Evolutionary conservation across 2,888 invertebrate genomes (phyloP), one percentile per base, ranked within the genome.

Genomic region (Rugalucina vietnamica): DNA sequence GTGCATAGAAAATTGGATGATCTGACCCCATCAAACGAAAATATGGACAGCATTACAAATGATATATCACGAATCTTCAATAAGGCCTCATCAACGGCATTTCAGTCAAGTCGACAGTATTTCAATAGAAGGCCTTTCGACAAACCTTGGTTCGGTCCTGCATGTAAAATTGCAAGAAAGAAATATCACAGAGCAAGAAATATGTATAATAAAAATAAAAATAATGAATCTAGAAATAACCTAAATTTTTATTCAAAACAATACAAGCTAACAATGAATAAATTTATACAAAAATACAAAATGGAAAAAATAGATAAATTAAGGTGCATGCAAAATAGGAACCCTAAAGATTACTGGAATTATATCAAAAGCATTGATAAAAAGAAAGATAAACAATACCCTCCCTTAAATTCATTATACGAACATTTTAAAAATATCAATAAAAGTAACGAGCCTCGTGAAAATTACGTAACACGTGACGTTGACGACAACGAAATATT

Each of bases 191-290:
- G 54, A 54, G 54, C 54, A n/a, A 18, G 21, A 54, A 54, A 54
- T 21, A 54, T 54, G 5, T 54, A 54, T n/a, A 54, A 54, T 4
- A 18, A 54, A 54, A 54, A 73, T 37, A 73, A 73, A 34, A 73
- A 12, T 29, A 32, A 50, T 39, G 14, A 24, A 3, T 32, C 32
- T 50, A 73, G 21, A 50, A 32, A n/a, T n/a, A 12, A 18, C 21
- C 32, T 73, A 72, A 39, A 43, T 43, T n/a, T 3, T 12, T 27
- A 39, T 12, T 43, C 43, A 43, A 37, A 39, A 37, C 50, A 32
- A 32, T 73, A 73, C n/a, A 69, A 73, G 24, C 50, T 50, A 73
- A 73, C 73, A n/a, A 50, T 73, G 50, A 73, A 73, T 29, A 73
- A 49, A 34, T 73, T 8, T 3, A 49, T 73, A 29, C 5, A 32